Base-by-base conservation (phyloP, 1,140 invertebrate genomes). In the Brachionus calyciflorus region DNA sequence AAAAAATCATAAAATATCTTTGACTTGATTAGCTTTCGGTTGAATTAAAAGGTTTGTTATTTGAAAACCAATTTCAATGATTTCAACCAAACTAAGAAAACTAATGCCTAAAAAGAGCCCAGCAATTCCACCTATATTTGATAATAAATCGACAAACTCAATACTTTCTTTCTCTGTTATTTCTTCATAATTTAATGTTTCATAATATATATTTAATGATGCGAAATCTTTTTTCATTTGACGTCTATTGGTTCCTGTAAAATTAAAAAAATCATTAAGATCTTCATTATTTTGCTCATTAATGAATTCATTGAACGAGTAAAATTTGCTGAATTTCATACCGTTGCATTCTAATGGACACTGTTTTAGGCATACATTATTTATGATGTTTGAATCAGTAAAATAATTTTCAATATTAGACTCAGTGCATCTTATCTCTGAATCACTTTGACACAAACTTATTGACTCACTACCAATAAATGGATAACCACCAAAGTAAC, bases 1-100 rank as follows among this genome's bases (percentile, higher is more conserved):
- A n/a, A n/a, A n/a, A n/a, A n/a, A n/a, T n/a, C n/a, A n/a, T n/a
- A n/a, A n/a, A n/a, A n/a, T n/a, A n/a, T n/a, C n/a, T n/a, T n/a
- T n/a, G n/a, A n/a, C n/a, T n/a, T n/a, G n/a, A n/a, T n/a, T n/a
- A n/a, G n/a, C n/a, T n/a, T n/a, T n/a, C n/a, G n/a, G n/a, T n/a
- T n/a, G n/a, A n/a, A n/a, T n/a, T n/a, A n/a, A n/a, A n/a, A n/a
- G n/a, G n/a, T n/a, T n/a, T n/a, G n/a, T n/a, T 33, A 70, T 70
- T 48, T 70, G 24, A 12, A 70, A 26, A 7, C 44, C 0, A 49
- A 70, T 30, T 21, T 70, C 68, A 14, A 70, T 46, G 17, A 30
- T 14, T 48, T 70, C 68, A 12, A 70, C 68, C 19, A 70, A 46
- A 19, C 40, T 70, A 1, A 70, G 44, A 14, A 70, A 26, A 70